Evolutionary conservation across 2,888 invertebrate genomes (phyloP).

Genomic region (Petrolisthes manimaculis): DNA sequence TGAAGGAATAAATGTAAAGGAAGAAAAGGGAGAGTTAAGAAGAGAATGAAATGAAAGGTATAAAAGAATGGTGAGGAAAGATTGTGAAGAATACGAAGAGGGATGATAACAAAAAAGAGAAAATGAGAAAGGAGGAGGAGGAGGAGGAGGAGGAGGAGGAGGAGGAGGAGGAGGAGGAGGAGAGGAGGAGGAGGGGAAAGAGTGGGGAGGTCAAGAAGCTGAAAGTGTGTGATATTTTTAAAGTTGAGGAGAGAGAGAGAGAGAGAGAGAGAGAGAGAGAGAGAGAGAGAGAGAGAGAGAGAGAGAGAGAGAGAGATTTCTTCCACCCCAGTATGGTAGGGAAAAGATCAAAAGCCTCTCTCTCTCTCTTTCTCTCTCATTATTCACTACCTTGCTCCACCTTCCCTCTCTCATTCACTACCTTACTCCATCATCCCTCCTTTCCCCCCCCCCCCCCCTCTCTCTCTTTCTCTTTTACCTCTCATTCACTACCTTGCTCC

Average conservation of each 20-base stretch:
- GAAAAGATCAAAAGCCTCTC: background rate
- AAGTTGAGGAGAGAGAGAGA: slow-evolving; percentile 15
- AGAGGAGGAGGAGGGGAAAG: background rate
- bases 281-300: slow-evolving; percentile 18
- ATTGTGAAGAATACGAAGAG: too few species aligned
- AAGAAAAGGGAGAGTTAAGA: too few species aligned
- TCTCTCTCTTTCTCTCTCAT: slow-evolving; percentile 26
- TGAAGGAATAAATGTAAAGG: too few species aligned
- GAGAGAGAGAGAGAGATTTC: background rate
- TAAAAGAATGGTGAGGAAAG: too few species aligned
- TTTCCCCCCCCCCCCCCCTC: background rate
- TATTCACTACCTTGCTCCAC: background rate
- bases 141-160: background rate
- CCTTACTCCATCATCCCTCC: background rate
- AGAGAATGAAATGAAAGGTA: too few species aligned
- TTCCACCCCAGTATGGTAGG: background rate
- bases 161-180: background rate
- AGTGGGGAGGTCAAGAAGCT: background rate
- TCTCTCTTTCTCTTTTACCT: background rate
- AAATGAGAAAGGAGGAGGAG: too few species aligned
- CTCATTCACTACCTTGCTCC: background rate
- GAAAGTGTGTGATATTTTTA: background rate
- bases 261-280: slow-evolving; percentile 20
- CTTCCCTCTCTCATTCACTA: background rate
- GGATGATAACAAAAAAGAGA: too few species aligned